phyloP scores from a whole-genome alignment of 2,113 vertebrate species.

The Dromiciops gliroides region DNA sequence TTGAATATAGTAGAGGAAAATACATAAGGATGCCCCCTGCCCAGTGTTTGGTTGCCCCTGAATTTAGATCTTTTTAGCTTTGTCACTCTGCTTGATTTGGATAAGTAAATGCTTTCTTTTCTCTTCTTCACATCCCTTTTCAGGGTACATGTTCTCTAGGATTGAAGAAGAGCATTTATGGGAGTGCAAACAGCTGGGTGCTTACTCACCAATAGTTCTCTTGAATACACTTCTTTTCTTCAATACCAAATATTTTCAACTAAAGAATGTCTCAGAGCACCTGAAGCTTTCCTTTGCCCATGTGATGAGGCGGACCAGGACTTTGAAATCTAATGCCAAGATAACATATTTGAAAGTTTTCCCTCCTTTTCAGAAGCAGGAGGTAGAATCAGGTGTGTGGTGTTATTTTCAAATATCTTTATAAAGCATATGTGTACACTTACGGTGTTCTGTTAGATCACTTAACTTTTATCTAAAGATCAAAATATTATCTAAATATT shows the following conservation, averaged over 20 bases:
- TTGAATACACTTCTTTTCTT: constrained; percentile 98
- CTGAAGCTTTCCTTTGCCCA: constrained; percentile 95
- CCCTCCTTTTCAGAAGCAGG: constrained; percentile 88
- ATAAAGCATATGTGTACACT: neutral
- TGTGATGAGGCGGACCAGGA: constrained; percentile 93
- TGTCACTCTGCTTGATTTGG: neutral
- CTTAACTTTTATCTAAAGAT: too few species aligned
- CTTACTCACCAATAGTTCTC: constrained; percentile 97
- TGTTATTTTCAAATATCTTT: constrained; percentile 15
- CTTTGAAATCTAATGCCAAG: constrained; percentile 90
- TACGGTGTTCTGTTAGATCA: constrained; percentile 14
- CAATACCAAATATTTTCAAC: constrained; percentile 97
- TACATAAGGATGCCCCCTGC: neutral
- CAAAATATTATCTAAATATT: too few species aligned
- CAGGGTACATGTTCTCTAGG: constrained; percentile 95
- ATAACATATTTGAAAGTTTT: constrained; percentile 95
- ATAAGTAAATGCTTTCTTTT: constrained; percentile 34
- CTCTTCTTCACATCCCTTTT: neutral
- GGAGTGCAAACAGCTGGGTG: constrained; percentile 98
- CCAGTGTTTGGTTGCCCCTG: neutral
- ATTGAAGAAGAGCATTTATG: constrained; percentile 97
- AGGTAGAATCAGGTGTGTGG: constrained; percentile 84
- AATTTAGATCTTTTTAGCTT: neutral
- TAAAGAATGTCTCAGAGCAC: constrained; percentile 94
- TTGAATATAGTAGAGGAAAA: neutral